These are phyloP conservation scores for Paramisgurnus dabryanus DNA, from an alignment of 2,113 vertebrate species.

Conservation along the genomic window DNA sequence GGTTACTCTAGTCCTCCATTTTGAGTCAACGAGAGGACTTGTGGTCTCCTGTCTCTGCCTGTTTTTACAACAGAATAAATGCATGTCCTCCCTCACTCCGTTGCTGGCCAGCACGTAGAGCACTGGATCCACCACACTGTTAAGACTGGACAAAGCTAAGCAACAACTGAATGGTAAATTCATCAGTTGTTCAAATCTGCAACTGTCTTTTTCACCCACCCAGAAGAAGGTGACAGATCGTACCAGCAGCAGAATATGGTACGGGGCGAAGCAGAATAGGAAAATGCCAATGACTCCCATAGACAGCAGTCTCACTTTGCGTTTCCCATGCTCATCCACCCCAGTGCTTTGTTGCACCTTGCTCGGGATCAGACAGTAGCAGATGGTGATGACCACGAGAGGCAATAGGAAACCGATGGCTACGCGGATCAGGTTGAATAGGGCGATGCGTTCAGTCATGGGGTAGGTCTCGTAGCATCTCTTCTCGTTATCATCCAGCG, in stretches of 20 bases:
- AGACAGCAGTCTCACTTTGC: conserved; percentile 74
- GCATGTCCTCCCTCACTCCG: conserved; percentile 63
- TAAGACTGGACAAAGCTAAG: conserved; percentile 75
- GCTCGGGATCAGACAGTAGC: conserved; percentile 72
- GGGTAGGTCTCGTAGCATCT: conserved; percentile 79
- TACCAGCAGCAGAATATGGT: conserved; percentile 72
- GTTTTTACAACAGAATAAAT: conserved; percentile 46
- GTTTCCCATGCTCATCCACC: conserved; percentile 65
- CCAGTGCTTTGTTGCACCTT: conserved; percentile 70
- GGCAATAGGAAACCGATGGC: conserved; percentile 70
- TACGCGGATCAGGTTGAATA: conserved; percentile 73
- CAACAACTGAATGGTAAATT: conserved; percentile 70
- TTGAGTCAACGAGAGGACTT: neutral
- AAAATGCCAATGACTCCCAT: conserved; percentile 77
- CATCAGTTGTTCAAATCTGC: conserved; percentile 66
- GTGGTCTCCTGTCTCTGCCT: neutral
- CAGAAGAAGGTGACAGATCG: conserved; percentile 67
- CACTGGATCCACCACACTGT: conserved; percentile 77
- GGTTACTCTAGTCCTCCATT: neutral
- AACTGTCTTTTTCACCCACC: conserved; percentile 14
- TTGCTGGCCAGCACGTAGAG: conserved; percentile 77
- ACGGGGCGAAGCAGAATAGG: conserved; percentile 77
- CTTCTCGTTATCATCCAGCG: conserved; percentile 55
- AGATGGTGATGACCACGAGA: conserved; percentile 65
- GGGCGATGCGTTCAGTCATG: conserved; percentile 51